Evolutionary conservation across 2,797 vertebrate species (phyloP).

Genomic region (Loriculus beryllinus): DNA sequence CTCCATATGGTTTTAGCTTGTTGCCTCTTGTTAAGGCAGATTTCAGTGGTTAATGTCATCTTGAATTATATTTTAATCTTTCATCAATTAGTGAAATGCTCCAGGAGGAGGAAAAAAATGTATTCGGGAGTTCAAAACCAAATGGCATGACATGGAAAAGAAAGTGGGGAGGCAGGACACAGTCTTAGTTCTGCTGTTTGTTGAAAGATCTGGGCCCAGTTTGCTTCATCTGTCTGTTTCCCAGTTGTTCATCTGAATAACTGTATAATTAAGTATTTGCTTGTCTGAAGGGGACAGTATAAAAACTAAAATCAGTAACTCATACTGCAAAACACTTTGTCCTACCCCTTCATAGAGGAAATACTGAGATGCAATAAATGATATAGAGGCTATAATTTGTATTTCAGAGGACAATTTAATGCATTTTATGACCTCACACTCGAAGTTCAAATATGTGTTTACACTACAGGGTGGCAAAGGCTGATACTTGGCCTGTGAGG

Average conservation of each 20-base stretch:
- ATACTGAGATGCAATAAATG: neutral
- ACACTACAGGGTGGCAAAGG: neutral
- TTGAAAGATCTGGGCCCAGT: neutral
- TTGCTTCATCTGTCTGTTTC: neutral
- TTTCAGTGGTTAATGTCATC: conserved; percentile 43
- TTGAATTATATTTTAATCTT: conserved; percentile 56
- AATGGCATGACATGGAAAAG: neutral
- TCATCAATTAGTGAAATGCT: conserved; percentile 50
- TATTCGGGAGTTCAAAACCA: conserved; percentile 4
- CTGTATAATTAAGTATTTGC: neutral
- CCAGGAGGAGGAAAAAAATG: conserved; percentile 25
- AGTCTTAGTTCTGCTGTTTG: neutral
- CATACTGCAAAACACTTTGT: neutral
- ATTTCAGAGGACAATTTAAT: neutral
- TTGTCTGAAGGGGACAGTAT: neutral
- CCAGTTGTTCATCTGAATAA: neutral
- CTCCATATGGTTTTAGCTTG: neutral
- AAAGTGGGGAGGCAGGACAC: neutral
- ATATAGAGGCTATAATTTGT: neutral
- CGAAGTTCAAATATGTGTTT: conserved; percentile 3
- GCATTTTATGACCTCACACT: neutral
- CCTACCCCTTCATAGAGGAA: neutral
- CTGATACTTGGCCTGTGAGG: neutral
- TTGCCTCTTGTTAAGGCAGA: conserved; percentile 42
- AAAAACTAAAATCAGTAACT: neutral